These are phyloP conservation scores for Scaptomyza parva DNA, from an alignment of 2,888 invertebrate genomes.

Conservation along the genomic window DNA sequence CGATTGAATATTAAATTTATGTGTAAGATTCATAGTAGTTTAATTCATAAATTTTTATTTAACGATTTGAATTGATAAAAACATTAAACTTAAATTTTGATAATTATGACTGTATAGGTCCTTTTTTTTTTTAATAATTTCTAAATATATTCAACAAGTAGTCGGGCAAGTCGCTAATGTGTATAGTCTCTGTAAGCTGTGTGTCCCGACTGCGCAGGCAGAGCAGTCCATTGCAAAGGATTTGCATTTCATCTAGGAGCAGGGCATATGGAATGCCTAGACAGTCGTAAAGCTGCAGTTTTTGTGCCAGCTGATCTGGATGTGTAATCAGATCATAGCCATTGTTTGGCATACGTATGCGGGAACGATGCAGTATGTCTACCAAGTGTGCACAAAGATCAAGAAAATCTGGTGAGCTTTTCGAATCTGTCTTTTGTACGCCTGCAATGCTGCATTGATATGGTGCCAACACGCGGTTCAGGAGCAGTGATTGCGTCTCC, in stretches of 20 bases:
- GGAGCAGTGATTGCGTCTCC: constrained; percentile 80
- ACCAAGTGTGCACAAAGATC: constrained; percentile 87
- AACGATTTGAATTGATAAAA: no score
- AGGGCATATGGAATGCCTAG: constrained; percentile 91
- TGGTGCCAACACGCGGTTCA: constrained; percentile 90
- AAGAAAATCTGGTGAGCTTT: constrained; percentile 84
- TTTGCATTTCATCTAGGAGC: constrained; percentile 88
- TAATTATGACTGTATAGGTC: no score
- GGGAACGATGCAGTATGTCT: constrained; percentile 85
- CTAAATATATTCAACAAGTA: constrained; percentile 87
- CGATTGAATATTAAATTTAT: neutral
- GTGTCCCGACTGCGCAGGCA: constrained; percentile 88
- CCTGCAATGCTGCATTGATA: constrained; percentile 90
- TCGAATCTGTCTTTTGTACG: constrained; percentile 82
- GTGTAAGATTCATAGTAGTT: neutral
- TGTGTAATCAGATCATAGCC: constrained; percentile 18
- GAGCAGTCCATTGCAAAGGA: constrained; percentile 90
- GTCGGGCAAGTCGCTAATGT: constrained; percentile 87
- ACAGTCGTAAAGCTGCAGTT: constrained; percentile 57
- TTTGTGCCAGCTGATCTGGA: constrained; percentile 64
- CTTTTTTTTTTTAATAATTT: constrained; percentile 12
- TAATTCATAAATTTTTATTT: no score
- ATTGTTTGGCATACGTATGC: constrained; percentile 81
- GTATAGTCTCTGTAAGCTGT: constrained; percentile 89
- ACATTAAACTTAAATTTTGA: no score